Evolutionary conservation across 2,113 vertebrate species (phyloP).

Genomic region (Lepisosteus oculatus): DNA sequence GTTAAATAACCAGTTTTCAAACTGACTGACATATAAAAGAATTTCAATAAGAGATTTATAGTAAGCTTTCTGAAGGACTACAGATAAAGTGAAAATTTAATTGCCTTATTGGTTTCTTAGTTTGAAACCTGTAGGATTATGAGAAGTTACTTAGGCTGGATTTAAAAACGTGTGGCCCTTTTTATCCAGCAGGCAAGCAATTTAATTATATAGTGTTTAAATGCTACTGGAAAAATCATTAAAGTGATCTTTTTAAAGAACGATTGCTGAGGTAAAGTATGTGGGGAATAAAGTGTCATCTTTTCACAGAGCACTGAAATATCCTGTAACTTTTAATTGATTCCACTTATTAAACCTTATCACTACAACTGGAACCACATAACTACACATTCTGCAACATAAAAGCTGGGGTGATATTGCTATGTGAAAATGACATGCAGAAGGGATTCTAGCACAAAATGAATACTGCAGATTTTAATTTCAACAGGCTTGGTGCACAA

Average conservation of each 20-base stretch:
- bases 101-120: slow-evolving; percentile 15
- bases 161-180: slow-evolving; percentile 5
- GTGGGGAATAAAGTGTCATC: neutral
- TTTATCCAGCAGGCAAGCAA: neutral
- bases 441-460: slow-evolving; percentile 3
- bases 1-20: neutral
- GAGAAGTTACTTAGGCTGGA: slow-evolving; percentile 3
- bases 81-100: neutral
- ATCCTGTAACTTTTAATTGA: neutral
- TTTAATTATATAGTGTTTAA: neutral
- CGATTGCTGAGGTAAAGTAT: neutral
- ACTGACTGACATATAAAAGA: slow-evolving; percentile 13
- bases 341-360: neutral
- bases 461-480: neutral
- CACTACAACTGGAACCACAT: neutral
- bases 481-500: too few relatives aligned
- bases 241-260: neutral
- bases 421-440: neutral
- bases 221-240: neutral
- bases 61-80: neutral
- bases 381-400: neutral
- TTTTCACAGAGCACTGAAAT: neutral
- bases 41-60: slow-evolving; percentile 12
- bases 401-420: neutral
- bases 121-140: neutral